Conservation (phyloP, 2,797 vertebrate genomes). For the Megalops cyprinoides region DNA sequence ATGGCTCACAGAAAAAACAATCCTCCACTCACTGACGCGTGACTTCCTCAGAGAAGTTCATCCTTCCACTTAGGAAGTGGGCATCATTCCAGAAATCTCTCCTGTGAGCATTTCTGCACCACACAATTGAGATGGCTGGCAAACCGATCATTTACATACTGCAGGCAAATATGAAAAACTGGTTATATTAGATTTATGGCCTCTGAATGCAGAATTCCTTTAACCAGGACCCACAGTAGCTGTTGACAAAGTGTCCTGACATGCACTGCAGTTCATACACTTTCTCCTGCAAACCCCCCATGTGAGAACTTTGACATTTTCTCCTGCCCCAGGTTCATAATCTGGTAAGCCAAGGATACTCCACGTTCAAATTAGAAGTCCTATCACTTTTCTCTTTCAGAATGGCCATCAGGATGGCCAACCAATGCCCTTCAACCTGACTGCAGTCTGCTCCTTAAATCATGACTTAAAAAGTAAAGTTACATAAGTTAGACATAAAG, state of each 20-base stretch:
- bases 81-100: slow-evolving; percentile 50
- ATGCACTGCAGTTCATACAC: background rate
- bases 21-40: slow-evolving; percentile 44
- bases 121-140: slow-evolving; percentile 10
- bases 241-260: background rate
- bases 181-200: background rate
- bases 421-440: background rate
- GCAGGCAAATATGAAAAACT: background rate
- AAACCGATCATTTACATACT: slow-evolving; percentile 16
- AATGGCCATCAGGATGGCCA: background rate
- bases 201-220: background rate
- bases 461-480: too few relatives aligned
- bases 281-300: background rate
- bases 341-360: background rate
- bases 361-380: slow-evolving; percentile 17
- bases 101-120: slow-evolving; percentile 35
- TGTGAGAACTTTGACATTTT: slow-evolving; percentile 1
- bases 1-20: slow-evolving; percentile 42
- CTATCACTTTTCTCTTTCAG: slow-evolving; percentile 12
- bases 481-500: too few relatives aligned
- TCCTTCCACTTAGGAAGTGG: slow-evolving; percentile 41
- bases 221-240: background rate
- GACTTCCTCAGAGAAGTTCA: slow-evolving; percentile 36
- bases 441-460: too few relatives aligned
- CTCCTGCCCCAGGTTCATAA: background rate